These are phyloP conservation scores for Pipistrellus nathusii DNA, from an alignment of 2,797 vertebrate species.

Conservation along the genomic window DNA sequence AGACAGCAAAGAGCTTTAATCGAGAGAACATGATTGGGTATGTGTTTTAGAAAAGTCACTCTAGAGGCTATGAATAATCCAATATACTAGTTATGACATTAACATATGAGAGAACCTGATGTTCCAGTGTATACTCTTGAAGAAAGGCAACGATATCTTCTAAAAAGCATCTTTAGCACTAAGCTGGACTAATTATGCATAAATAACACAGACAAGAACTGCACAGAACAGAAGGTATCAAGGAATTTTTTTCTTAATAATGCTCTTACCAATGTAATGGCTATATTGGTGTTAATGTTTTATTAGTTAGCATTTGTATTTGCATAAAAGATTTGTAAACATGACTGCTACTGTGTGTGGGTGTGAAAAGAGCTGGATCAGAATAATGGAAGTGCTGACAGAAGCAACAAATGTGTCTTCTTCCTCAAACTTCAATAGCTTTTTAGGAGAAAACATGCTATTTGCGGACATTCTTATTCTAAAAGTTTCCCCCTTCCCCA, in stretches of 20 bases:
- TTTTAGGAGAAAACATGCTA: neutral
- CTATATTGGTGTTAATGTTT: constrained; percentile 75
- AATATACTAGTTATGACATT: neutral
- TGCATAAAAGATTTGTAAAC: constrained; percentile 86
- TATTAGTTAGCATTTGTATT: constrained; percentile 65
- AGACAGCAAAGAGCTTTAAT: neutral
- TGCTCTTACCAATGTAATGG: constrained; percentile 86
- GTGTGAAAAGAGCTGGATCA: constrained; percentile 52
- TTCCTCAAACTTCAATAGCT: neutral
- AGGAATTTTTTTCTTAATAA: constrained; percentile 82
- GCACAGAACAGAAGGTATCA: constrained; percentile 84
- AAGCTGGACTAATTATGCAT: neutral
- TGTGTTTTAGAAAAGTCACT: constrained; percentile 25
- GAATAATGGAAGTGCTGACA: constrained; percentile 57
- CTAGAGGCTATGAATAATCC: neutral
- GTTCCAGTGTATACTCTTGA: neutral
- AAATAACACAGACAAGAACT: neutral
- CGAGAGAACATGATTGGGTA: neutral
- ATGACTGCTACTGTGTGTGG: constrained; percentile 81
- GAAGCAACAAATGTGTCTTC: neutral
- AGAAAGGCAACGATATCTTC: neutral
- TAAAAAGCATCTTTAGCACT: neutral
- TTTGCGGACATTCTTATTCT: neutral
- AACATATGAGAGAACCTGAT: neutral
- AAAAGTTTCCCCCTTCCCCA: neutral